These are phyloP conservation scores for Anoplophora glabripennis DNA, from an alignment of 1,140 invertebrate genomes.

Conservation along the genomic window DNA sequence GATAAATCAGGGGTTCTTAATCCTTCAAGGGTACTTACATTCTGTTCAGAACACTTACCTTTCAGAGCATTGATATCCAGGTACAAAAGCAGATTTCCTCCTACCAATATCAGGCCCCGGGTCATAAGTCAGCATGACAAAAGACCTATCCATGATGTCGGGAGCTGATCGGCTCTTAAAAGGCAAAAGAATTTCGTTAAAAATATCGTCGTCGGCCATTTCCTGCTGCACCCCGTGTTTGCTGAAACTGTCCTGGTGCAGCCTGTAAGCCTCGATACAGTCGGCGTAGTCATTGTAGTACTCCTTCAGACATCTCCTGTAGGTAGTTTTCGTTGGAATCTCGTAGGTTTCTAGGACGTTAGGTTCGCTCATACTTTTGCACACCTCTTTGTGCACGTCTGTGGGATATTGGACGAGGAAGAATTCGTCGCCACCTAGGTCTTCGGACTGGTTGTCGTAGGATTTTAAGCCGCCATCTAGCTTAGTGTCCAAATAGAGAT, in stretches of 20 bases:
- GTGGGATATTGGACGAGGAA: conserved; percentile 43
- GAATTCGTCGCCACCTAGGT: conserved; percentile 43
- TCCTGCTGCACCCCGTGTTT: conserved; percentile 25
- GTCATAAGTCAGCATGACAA: conserved; percentile 45
- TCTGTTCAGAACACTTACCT: conserved; percentile 33
- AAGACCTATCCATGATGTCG: conserved; percentile 42
- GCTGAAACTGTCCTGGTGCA: conserved; percentile 19
- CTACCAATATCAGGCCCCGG: conserved; percentile 41
- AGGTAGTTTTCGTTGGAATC: conserved; percentile 8
- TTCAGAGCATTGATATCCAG: conserved; percentile 30
- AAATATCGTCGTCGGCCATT: conserved; percentile 43
- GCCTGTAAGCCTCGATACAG: conserved; percentile 41
- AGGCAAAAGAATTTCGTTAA: conserved; percentile 40
- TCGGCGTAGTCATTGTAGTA: conserved; percentile 49
- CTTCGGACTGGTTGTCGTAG: conserved; percentile 33
- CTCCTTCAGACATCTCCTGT: conserved; percentile 35
- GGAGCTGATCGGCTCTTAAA: conserved; percentile 43
- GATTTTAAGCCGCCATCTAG: conserved; percentile 38
- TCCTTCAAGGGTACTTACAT: too few relatives aligned
- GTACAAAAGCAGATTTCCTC: conserved; percentile 39
- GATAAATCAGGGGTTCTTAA: too few relatives aligned
- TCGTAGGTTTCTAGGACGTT: conserved; percentile 34
- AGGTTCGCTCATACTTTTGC: conserved; percentile 38
- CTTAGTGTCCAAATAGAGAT: conserved; percentile 38
- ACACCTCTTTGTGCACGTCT: conserved; percentile 23